Evolutionary conservation across 2,888 invertebrate genomes (phyloP), one percentile per base, ranked within the genome.

Genomic region (Pristionchus fissidentatus): DNA sequence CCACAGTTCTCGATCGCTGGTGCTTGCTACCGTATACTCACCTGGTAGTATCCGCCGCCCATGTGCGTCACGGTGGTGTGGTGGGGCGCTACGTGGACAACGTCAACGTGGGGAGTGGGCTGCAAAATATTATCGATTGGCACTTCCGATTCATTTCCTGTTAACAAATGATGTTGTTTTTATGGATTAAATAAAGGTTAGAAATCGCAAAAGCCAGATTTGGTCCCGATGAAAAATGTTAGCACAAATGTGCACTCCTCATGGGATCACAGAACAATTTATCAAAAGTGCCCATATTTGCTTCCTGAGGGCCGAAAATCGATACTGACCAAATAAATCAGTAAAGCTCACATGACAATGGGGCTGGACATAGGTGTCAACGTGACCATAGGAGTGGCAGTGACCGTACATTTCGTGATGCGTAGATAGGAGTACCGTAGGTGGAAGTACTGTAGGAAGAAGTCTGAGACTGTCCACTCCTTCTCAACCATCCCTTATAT

Each of bases 41-140:
- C 62, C 10, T 32, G 62, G 43, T 70, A 70, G 60, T 60, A 60
- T 26, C 70, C 70, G 22, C 70, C 70, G 22, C 70, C 70, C 70
- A 70, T 70, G 70, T 70, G 70, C 7, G 70, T 70, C 5, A 70
- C 70, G 22, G 70, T 70, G 1, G 70, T 70, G 70, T 70, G 70
- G 26, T 70, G 70, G 10, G 70, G 70, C 7, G 70, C 70, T 38
- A 70, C 70, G 43, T 70, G 70, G 5, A 70, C 70, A 8, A 70
- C 70, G 70, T 70, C 70, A n/a, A 70, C 70, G n/a, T 70, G 70
- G n/a, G 70, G 70, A 70, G 70, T 70, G 10, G 70, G 70, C 70
- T 70, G 70, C 0, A 70, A 43, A n/a, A n/a, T n/a, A n/a, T 62
- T n/a, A 70, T n/a, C n/a, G n/a, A n/a, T n/a, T n/a, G n/a, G n/a